Evolutionary conservation across 2,888 invertebrate species (phyloP), one percentile per base, ranked within the genome.

Genomic region (Hofmannophila pseudospretella): DNA sequence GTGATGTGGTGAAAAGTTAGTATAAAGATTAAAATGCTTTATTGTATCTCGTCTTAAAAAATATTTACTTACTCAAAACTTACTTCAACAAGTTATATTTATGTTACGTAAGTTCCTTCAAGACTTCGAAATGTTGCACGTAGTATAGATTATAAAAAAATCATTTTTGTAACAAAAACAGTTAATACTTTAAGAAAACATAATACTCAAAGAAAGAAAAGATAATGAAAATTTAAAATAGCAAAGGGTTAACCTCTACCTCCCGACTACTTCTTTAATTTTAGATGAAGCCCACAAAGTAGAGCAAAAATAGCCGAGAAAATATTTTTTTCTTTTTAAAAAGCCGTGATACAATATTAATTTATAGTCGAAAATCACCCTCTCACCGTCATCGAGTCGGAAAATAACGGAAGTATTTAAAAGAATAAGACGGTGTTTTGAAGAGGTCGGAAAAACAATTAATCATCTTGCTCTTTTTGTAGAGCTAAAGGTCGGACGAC

Each of bases 371-470:
- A 71, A 78, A 77, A 76, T 68, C 71, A 68, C 74, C 74, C 71
- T 72, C 79, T 76, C 71, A 70, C 66, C 72, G 74, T 68, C 79
- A 80, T 75, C 76, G 81, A 75, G 71, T 76, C 70, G 82, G 82
- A 86, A 86, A 86, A 86, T 85, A 80, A 71, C 80, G 85, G 84
- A 85, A 81, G 82, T 84, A 66, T 80, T 85, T 80, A 81, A 74
- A 79, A 78, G 80, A 78, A 81, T 76, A 78, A 79, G 74, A 71
- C 81, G 70, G 71, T 84, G 76, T 86, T 86, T 84, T 81, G 77
- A 84, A 82, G 82, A 82, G 84, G 82, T 81, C 75, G 78, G 67
- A 64, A 67, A 72, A 81, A 81, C 79, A 81, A 86, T 86, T 86
- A 84, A 86, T 86, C 85, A 85, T 82, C 70, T 67, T 54, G 62